These are phyloP conservation scores for Corynorhinus townsendii DNA, from an alignment of 2,113 vertebrate genomes.

Conservation along the genomic window DNA sequence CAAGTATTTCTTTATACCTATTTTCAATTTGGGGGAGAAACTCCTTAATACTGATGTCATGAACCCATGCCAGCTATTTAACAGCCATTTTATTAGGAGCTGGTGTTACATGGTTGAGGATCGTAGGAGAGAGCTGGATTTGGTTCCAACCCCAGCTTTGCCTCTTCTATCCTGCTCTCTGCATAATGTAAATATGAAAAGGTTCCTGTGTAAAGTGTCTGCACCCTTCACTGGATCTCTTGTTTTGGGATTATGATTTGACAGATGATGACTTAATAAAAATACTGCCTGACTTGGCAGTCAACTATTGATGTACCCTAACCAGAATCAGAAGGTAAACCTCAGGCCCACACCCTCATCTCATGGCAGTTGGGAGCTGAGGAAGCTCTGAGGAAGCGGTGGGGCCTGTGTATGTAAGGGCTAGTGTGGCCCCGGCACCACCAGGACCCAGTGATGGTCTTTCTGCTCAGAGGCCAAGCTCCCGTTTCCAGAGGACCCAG, in stretches of 20 bases:
- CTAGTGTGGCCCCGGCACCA: neutral
- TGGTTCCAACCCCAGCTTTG: neutral
- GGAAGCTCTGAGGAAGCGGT: neutral
- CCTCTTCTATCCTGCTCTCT: neutral
- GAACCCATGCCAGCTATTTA: neutral
- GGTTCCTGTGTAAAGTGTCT: too few species aligned
- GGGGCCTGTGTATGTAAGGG: neutral
- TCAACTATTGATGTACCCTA: rapidly evolving
- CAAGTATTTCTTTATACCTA: neutral
- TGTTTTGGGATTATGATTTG: neutral
- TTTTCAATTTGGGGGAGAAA: neutral
- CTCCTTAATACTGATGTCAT: neutral
- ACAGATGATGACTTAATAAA: neutral
- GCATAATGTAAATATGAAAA: neutral
- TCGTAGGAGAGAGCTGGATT: neutral
- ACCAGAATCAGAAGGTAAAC: neutral
- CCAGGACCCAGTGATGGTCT: rapidly evolving
- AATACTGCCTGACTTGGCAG: neutral
- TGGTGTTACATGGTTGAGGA: neutral
- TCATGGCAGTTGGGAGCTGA: neutral
- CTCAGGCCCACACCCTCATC: neutral
- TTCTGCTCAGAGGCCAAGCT: neutral
- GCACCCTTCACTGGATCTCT: neutral
- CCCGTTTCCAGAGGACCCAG: neutral
- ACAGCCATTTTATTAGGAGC: neutral